Conservation (phyloP, 2,113 vertebrate species). For the Larimichthys polyactis region DNA sequence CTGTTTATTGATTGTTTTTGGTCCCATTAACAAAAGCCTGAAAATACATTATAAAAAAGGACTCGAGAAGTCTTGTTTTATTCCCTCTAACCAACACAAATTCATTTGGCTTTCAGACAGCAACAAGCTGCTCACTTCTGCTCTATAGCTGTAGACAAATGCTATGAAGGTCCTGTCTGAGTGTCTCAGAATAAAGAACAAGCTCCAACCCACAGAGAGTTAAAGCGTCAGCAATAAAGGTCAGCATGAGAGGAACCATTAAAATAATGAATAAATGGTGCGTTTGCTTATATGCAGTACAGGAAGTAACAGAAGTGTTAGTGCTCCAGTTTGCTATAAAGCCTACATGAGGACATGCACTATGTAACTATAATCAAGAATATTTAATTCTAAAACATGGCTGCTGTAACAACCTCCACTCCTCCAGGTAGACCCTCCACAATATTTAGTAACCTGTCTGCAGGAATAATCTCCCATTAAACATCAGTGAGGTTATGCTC, state of each 20-base stretch:
- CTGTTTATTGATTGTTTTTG: slow-evolving; percentile 5
- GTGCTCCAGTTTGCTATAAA: no score
- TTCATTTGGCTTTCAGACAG: neutral
- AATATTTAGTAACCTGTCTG: neutral
- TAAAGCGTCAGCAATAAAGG: neutral
- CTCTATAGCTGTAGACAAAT: neutral
- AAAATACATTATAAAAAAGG: neutral
- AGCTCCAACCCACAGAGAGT: neutral
- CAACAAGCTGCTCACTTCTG: neutral
- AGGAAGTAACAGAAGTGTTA: neutral
- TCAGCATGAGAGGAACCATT: neutral
- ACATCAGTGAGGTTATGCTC: neutral
- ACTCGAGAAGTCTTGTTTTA: neutral
- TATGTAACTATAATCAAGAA: neutral
- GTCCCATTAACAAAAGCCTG: neutral
- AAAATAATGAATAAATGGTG: no score
- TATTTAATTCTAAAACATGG: neutral
- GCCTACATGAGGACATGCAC: neutral
- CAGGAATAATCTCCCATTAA: neutral
- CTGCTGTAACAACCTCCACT: neutral
- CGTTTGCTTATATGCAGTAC: neutral
- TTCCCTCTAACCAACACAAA: neutral
- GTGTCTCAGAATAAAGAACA: neutral
- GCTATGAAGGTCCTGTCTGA: neutral
- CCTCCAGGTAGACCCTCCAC: neutral